Conservation (phyloP, 1,140 invertebrate genomes). For the Lepidurus apus region DNA sequence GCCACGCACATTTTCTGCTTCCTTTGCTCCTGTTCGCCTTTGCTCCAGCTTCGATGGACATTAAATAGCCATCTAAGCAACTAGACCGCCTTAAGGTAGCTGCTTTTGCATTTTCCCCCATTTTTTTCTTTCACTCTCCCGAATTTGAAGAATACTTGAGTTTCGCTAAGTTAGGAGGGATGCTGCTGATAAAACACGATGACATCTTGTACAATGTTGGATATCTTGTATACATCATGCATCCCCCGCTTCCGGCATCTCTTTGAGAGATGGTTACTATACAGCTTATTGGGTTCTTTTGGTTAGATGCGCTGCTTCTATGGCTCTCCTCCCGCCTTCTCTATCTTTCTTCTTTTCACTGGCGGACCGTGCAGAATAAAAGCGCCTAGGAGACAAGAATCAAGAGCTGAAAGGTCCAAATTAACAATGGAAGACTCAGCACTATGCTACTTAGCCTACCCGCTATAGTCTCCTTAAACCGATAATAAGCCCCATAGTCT, state of each 20-base stretch:
- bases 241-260: not conserved
- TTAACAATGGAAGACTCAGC: conserved; percentile 18
- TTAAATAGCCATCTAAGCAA: conserved; percentile 16
- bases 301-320: not conserved
- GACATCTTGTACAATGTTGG: not conserved
- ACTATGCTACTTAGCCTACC: not conserved
- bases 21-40: not conserved
- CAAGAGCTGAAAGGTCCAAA: conserved; percentile 2
- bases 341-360: not conserved
- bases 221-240: not conserved
- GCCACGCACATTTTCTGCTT: conserved; percentile 6
- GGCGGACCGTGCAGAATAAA: not conserved
- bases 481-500: not conserved
- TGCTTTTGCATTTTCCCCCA: not conserved
- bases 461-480: not conserved
- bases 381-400: conserved; percentile 9
- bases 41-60: not conserved
- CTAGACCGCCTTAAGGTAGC: not conserved
- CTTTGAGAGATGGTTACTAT: not conserved
- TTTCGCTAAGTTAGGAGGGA: not conserved
- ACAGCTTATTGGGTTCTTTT: not conserved
- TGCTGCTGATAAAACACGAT: conserved; percentile 17
- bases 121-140: not conserved
- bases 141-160: not conserved
- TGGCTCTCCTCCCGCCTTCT: not conserved